Evolutionary conservation across 1,140 invertebrate genomes (phyloP).

Genomic region (Acromyrmex heyeri): DNA sequence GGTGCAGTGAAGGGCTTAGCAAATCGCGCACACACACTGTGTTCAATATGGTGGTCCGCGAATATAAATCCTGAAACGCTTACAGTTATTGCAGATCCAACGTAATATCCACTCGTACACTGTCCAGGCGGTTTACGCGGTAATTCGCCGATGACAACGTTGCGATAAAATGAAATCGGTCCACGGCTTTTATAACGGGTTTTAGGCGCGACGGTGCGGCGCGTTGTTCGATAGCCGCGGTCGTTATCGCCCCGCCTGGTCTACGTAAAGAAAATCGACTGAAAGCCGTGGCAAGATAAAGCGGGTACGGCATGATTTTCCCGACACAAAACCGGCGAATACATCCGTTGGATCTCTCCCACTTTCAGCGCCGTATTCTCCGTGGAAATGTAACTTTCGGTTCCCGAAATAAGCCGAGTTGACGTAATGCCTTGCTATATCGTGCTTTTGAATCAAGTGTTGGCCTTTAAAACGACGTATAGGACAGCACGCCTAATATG

Average conservation of each 20-base stretch:
- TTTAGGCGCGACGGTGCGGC: constrained; percentile 32
- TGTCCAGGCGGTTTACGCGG: constrained; percentile 67
- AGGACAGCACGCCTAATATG: constrained; percentile 69
- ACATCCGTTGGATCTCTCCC: not conserved
- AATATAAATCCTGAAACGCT: constrained; percentile 77
- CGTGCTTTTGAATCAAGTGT: constrained; percentile 62
- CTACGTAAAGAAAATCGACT: constrained; percentile 40
- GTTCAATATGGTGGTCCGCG: constrained; percentile 70
- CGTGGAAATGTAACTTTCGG: constrained; percentile 37
- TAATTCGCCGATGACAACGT: constrained; percentile 75
- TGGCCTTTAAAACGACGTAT: constrained; percentile 39
- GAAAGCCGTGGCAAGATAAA: constrained; percentile 47
- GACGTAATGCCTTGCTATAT: constrained; percentile 27
- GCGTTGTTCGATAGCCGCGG: constrained; percentile 18
- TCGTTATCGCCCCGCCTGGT: constrained; percentile 38
- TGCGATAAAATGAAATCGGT: constrained; percentile 75
- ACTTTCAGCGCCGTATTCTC: constrained; percentile 21
- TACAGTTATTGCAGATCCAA: constrained; percentile 74
- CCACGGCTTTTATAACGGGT: constrained; percentile 65
- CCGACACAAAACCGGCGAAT: constrained; percentile 16
- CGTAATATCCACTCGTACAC: constrained; percentile 73
- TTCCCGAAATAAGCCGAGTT: constrained; percentile 40
- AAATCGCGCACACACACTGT: constrained; percentile 56
- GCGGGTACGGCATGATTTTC: constrained; percentile 51
- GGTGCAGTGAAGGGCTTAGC: constrained; percentile 64